Percentiles rank a stretch among this genome's conserved stretches.
These are phyloP conservation scores for Bombus waltoni DNA, from an alignment of 1,140 invertebrate genomes.

Conservation along the genomic window DNA sequence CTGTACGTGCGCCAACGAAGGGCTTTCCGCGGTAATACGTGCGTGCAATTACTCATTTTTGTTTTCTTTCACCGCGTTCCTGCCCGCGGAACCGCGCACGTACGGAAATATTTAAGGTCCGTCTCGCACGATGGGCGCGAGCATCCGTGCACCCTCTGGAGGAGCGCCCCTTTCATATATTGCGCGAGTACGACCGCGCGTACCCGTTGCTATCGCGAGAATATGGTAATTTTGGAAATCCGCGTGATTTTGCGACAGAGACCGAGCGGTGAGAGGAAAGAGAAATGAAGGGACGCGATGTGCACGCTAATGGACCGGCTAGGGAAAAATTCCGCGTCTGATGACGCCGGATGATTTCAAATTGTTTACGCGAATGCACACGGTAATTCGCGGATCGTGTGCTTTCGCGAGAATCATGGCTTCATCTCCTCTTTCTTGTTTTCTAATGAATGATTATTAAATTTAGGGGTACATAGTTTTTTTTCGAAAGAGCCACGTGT, in stretches of 20 bases:
- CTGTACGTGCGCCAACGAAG: constrained; percentile 44
- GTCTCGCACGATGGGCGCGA: constrained; percentile 43
- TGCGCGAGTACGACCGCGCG: background rate
- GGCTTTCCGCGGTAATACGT: constrained; percentile 57
- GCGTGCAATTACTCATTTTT: constrained; percentile 65
- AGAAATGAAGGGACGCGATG: constrained; percentile 5
- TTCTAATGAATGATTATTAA: background rate
- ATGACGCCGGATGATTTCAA: background rate
- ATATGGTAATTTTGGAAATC: constrained; percentile 33
- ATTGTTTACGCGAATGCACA: background rate
- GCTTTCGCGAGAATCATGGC: background rate
- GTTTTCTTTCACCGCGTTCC: constrained; percentile 51
- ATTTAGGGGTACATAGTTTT: background rate
- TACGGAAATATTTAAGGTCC: constrained; percentile 68
- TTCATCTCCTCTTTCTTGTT: background rate
- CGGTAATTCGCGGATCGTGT: background rate
- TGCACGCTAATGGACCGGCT: constrained; percentile 20
- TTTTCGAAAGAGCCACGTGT: too few species aligned
- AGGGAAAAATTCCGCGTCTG: background rate
- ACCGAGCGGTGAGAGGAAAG: background rate
- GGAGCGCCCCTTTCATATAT: constrained; percentile 7
- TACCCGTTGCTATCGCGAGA: background rate
- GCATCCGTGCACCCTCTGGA: background rate
- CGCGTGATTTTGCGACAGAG: constrained; percentile 31
- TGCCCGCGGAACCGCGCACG: constrained; percentile 48